A percentile compares a stretch with the other conserved stretches of the same genome.
phyloP scores from a whole-genome alignment of 92 coral and sea anemone genomes.

The Bergia sp. region DNA sequence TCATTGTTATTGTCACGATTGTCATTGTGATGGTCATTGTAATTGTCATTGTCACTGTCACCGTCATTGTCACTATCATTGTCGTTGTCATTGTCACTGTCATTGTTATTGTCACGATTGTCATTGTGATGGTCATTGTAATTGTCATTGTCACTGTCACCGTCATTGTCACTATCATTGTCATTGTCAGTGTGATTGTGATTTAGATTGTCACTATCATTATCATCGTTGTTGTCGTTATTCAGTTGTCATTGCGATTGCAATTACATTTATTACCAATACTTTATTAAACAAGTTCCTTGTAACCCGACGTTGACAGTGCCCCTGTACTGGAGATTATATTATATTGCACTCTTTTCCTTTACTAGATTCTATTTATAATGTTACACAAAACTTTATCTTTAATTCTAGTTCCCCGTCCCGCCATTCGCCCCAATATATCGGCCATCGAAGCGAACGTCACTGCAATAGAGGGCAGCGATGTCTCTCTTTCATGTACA shows the following conservation, averaged over 20 bases:
- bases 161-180: neutral
- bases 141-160: neutral
- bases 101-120: no score
- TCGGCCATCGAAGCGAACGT: neutral
- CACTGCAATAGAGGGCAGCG: slow-evolving; percentile 18
- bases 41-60: no score
- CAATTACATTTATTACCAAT: no score
- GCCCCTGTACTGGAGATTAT: no score
- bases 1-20: neutral
- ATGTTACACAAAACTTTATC: neutral
- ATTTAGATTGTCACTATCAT: neutral
- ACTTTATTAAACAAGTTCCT: no score
- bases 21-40: neutral
- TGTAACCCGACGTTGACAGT: no score
- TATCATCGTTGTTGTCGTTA: neutral
- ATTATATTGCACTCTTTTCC: no score
- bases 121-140: neutral
- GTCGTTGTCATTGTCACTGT: neutral
- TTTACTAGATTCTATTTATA: neutral
- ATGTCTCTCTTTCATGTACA: neutral
- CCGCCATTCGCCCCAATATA: neutral
- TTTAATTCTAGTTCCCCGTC: slow-evolving; percentile 5
- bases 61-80: neutral
- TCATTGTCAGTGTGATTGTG: neutral
- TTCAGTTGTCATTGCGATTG: neutral